Percentiles rank a stretch among this genome's conserved stretches.
These are phyloP conservation scores for Cladopsammia gracilis DNA, from an alignment of 64 coral and sea anemone species.

Conservation along the genomic window DNA sequence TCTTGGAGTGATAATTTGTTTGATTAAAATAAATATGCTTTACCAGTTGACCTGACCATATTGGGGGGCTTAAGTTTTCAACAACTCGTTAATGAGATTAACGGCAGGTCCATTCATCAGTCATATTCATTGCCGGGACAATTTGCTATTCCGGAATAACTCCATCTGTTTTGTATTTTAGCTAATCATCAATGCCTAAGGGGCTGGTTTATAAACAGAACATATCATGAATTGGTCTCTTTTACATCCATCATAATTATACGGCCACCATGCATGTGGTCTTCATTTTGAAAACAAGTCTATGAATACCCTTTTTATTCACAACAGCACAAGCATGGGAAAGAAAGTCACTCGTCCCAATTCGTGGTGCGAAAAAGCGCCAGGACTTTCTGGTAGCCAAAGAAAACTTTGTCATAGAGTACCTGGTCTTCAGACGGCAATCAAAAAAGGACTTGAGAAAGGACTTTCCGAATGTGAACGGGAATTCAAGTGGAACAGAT, in stretches of 20 bases:
- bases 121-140: background rate
- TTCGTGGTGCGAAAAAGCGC: slow-evolving; percentile 11
- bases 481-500: slow-evolving; percentile 26
- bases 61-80: background rate
- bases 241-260: too few species aligned
- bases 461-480: slow-evolving; percentile 29
- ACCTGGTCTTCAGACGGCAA: slow-evolving; percentile 36
- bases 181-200: background rate
- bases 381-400: slow-evolving; percentile 13
- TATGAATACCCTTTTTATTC: background rate
- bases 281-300: background rate
- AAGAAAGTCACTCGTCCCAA: background rate
- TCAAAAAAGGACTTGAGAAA: slow-evolving; percentile 31
- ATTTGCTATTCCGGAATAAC: background rate
- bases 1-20: slow-evolving; percentile 2
- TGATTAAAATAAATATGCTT: background rate
- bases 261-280: background rate
- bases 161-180: background rate
- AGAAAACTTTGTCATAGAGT: slow-evolving; percentile 30
- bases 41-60: background rate
- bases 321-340: background rate
- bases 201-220: too few species aligned
- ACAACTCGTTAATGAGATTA: background rate
- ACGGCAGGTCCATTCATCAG: background rate
- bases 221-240: too few species aligned